Evolutionary conservation across 2,888 invertebrate species (phyloP).

Genomic region (Ptychoptera contaminata): DNA sequence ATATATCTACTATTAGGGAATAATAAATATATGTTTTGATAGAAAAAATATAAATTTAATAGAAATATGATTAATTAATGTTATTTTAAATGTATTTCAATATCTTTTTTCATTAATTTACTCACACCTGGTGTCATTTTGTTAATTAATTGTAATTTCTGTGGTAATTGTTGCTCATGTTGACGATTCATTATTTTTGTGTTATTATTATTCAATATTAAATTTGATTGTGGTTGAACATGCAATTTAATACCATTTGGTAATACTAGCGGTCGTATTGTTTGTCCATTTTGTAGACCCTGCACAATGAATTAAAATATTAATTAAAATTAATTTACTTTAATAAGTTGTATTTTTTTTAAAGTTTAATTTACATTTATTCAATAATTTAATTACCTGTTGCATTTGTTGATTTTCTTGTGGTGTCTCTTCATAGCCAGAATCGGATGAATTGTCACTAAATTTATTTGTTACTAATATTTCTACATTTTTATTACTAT

Average conservation of each 20-base stretch:
- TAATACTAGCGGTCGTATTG: constrained; percentile 3
- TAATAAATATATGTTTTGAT: no score
- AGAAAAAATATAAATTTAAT: no score
- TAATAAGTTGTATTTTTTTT: background rate
- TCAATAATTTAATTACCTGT: constrained; percentile 16
- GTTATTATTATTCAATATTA: background rate
- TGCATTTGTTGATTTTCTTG: constrained; percentile 15
- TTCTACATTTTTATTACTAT: constrained; percentile 3
- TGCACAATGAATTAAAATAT: background rate
- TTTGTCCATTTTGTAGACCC: background rate
- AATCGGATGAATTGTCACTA: constrained; percentile 55
- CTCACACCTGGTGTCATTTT: no score
- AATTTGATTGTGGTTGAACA: constrained; percentile 6
- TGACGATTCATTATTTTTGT: background rate
- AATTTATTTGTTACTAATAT: constrained; percentile 26
- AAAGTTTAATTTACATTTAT: background rate
- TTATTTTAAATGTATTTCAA: no score
- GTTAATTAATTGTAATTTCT: background rate
- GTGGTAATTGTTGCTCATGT: no score
- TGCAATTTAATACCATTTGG: constrained; percentile 6
- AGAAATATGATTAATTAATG: no score
- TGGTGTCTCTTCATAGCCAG: constrained; percentile 49
- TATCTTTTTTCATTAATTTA: no score
- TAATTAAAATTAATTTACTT: background rate
- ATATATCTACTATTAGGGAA: no score